Evolutionary conservation across 1,140 invertebrate species (phyloP).

Genomic region (Drosophila suzukii): DNA sequence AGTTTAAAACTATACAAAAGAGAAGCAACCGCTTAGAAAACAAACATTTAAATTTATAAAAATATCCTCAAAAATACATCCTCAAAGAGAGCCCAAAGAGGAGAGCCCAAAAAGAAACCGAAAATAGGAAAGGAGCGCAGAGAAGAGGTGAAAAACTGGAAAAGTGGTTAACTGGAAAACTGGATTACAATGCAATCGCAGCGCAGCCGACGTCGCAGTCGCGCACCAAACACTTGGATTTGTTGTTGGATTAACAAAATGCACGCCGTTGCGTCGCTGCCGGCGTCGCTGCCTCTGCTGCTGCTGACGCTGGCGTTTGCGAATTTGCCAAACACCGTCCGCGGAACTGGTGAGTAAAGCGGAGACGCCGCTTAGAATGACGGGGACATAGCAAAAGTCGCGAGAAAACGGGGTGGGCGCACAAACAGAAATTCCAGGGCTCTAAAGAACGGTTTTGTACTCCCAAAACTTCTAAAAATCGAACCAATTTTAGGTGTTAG

Average conservation of each 20-base stretch:
- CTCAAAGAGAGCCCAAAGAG: constrained; percentile 27
- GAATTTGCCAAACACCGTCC: constrained; percentile 56
- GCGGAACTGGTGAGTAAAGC: constrained; percentile 69
- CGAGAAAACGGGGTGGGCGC: constrained; percentile 7
- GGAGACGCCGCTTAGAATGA: constrained; percentile 9
- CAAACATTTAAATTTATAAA: constrained; percentile 29
- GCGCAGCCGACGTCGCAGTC: constrained; percentile 75
- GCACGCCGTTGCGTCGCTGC: constrained; percentile 54
- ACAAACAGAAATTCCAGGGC: constrained; percentile 7
- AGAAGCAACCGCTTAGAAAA: neutral
- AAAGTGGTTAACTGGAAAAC: constrained; percentile 67
- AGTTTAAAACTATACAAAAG: constrained; percentile 19
- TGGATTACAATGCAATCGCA: constrained; percentile 78
- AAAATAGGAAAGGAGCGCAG: constrained; percentile 7
- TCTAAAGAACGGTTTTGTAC: neutral
- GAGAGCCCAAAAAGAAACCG: constrained; percentile 26
- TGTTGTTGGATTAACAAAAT: constrained; percentile 69
- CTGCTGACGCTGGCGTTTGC: constrained; percentile 65
- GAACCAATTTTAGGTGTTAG: too few species aligned
- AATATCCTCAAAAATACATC: constrained; percentile 38
- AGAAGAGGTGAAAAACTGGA: constrained; percentile 40
- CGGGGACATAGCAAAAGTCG: neutral
- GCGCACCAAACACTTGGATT: constrained; percentile 54
- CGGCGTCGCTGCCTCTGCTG: constrained; percentile 55
- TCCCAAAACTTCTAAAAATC: neutral